phyloP scores from a whole-genome alignment of 2,797 vertebrate genomes.

The Ptychobarbus kaznakovi region DNA sequence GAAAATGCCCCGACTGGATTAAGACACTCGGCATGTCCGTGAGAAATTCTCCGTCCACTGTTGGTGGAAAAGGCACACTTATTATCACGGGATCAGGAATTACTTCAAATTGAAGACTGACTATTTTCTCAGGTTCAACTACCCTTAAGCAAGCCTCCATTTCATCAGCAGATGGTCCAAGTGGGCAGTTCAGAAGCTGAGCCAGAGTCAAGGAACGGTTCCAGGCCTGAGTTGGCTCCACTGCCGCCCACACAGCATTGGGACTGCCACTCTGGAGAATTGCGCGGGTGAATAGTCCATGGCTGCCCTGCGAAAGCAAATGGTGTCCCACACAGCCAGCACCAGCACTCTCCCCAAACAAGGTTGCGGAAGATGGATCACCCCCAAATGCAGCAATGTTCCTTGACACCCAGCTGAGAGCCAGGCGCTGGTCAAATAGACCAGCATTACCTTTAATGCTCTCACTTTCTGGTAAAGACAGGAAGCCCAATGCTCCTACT shows the following conservation, averaged over 20 bases:
- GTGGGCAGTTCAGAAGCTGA: constrained; percentile 77
- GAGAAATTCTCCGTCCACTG: constrained; percentile 85
- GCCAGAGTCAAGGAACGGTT: constrained; percentile 81
- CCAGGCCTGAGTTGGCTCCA: constrained; percentile 73
- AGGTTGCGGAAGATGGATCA: constrained; percentile 83
- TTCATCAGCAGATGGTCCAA: constrained; percentile 67
- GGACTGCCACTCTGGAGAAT: constrained; percentile 88
- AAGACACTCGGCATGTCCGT: constrained; percentile 76
- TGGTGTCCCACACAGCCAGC: constrained; percentile 84
- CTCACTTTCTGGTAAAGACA: constrained; percentile 82
- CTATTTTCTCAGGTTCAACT: constrained; percentile 75
- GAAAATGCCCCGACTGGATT: constrained; percentile 73
- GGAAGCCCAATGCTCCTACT: constrained; percentile 84
- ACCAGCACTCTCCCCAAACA: constrained; percentile 94
- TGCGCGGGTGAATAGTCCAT: constrained; percentile 83
- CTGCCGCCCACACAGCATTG: constrained; percentile 81
- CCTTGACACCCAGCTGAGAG: constrained; percentile 85
- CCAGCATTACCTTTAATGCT: constrained; percentile 84
- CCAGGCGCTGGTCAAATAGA: constrained; percentile 89
- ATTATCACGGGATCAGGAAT: background rate
- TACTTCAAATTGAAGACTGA: constrained; percentile 70
- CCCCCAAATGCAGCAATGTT: constrained; percentile 91
- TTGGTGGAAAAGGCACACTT: constrained; percentile 75
- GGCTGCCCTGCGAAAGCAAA: constrained; percentile 85
- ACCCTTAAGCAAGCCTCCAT: constrained; percentile 82